Evolutionary conservation across 2,797 vertebrate genomes (phyloP).

Genomic region (Peromyscus attwateri): DNA sequence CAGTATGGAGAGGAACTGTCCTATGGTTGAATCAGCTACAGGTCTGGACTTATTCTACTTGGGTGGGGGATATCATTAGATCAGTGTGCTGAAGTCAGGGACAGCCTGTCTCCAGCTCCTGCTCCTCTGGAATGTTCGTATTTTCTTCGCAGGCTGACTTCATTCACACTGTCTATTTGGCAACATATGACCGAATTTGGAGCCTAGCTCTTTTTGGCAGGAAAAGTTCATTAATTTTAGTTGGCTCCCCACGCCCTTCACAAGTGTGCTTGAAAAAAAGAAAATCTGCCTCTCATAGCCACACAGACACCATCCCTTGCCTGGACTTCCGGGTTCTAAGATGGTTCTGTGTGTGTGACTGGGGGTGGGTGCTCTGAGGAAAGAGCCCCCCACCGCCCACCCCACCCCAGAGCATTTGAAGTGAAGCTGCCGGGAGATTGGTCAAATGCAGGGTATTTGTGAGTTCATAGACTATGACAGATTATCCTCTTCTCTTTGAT

Average conservation of each 20-base stretch:
- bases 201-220: slow-evolving; percentile 81
- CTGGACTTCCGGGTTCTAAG: background rate
- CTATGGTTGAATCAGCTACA: background rate
- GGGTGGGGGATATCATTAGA: background rate
- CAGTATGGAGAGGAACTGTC: too few species aligned
- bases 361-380: background rate
- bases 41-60: background rate
- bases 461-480: background rate
- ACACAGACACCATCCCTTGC: background rate
- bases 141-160: slow-evolving; percentile 75
- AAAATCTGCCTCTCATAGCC: background rate
- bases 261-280: slow-evolving; percentile 54
- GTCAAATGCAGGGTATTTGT: rapidly evolving
- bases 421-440: background rate
- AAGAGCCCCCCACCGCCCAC: rapidly evolving
- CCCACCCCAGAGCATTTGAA: background rate
- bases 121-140: slow-evolving; percentile 65
- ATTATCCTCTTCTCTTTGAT: background rate
- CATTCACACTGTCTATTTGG: slow-evolving; percentile 76
- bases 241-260: slow-evolving; percentile 64
- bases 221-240: slow-evolving; percentile 82
- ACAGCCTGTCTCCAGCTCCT: background rate
- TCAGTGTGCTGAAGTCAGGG: background rate
- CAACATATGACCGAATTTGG: slow-evolving; percentile 65
- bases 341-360: background rate